These are phyloP conservation scores for Sebastes steindachneri DNA, from an alignment of 2,797 vertebrate species.

Conservation along the genomic window DNA sequence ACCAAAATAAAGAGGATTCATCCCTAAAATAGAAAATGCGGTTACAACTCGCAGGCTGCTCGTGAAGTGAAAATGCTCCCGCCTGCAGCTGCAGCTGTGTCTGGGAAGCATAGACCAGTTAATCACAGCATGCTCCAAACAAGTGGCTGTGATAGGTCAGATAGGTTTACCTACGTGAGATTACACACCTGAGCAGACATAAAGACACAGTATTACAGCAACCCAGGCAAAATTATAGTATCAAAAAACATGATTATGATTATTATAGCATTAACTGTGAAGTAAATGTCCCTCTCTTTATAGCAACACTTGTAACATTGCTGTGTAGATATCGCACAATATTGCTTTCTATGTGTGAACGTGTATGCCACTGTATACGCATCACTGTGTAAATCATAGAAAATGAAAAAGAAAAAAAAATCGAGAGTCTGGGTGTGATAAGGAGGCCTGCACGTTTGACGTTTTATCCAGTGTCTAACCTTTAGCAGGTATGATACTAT, in stretches of 20 bases:
- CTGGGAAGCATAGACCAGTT: constrained; percentile 37
- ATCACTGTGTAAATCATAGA: background rate
- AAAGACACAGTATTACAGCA: constrained; percentile 2
- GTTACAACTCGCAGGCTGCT: constrained; percentile 25
- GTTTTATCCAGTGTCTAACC: background rate
- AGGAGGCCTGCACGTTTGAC: background rate
- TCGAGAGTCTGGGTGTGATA: background rate
- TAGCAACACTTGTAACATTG: background rate
- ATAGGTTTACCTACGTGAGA: constrained; percentile 2
- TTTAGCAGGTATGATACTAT: background rate
- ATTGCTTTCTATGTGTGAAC: background rate
- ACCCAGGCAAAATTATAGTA: background rate
- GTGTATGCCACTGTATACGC: background rate
- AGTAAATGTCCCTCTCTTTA: background rate
- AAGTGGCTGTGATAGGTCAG: constrained; percentile 27
- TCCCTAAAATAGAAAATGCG: constrained; percentile 16
- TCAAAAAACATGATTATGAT: constrained; percentile 6
- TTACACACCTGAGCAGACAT: constrained; percentile 7
- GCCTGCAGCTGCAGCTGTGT: constrained; percentile 38
- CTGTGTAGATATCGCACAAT: background rate
- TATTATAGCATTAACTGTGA: constrained; percentile 10
- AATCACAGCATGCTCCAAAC: constrained; percentile 41
- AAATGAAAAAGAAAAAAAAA: background rate
- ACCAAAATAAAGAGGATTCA: constrained; percentile 20
- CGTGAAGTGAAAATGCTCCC: constrained; percentile 9